Conservation (phyloP, 1,140 invertebrate species). For the Trachelipus rathkii region DNA sequence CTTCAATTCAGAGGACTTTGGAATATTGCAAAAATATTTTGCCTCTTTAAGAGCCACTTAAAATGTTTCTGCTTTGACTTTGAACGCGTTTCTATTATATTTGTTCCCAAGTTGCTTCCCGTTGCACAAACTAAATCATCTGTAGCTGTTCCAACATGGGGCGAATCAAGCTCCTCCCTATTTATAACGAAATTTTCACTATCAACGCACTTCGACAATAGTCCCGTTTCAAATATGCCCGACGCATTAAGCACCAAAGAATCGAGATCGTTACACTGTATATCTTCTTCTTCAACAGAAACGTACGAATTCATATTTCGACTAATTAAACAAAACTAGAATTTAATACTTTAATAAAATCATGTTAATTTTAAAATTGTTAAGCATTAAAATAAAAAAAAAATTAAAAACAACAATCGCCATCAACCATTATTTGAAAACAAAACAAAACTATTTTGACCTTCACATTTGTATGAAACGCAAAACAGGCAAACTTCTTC, state of each 20-base stretch:
- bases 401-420: neutral
- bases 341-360: neutral
- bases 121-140: neutral
- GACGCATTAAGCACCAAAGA: neutral
- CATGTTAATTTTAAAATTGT: neutral
- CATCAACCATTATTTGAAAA: neutral
- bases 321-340: neutral
- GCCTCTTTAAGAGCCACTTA: no score
- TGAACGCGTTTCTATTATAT: neutral
- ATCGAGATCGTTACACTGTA: neutral
- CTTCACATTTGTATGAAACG: neutral
- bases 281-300: conserved; percentile 2
- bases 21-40: neutral
- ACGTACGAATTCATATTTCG: neutral
- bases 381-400: neutral
- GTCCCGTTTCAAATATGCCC: neutral
- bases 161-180: neutral
- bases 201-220: neutral
- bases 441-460: neutral
- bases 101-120: neutral
- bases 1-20: neutral
- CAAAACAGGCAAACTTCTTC: neutral
- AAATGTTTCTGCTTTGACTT: neutral
- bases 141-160: neutral
- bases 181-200: neutral